These are phyloP conservation scores for Brachypodius melanocephalos DNA, from an alignment of 2,113 vertebrate genomes.

Conservation along the genomic window DNA sequence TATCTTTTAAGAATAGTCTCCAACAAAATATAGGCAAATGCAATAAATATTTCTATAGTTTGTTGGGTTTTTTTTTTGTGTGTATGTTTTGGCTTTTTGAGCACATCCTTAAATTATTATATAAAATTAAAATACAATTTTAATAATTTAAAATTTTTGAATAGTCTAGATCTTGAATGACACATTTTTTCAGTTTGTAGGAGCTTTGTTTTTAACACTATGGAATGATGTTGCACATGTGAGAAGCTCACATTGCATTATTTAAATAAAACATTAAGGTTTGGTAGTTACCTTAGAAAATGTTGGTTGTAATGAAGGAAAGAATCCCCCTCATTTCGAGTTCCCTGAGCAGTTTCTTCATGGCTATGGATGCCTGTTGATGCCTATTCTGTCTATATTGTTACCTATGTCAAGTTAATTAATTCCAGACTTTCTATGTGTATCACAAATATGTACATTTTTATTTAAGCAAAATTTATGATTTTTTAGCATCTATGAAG, in stretches of 20 bases:
- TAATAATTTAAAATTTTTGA: not conserved
- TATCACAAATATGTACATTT: not conserved
- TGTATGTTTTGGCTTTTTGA: not conserved
- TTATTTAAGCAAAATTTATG: not conserved
- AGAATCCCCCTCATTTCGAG: not conserved
- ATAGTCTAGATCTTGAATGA: not conserved
- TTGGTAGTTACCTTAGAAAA: not conserved
- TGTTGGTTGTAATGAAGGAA: not conserved
- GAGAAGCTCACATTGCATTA: not conserved
- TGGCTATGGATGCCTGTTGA: rapidly evolving
- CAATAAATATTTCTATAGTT: not conserved
- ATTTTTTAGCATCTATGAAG: not conserved
- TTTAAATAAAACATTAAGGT: not conserved
- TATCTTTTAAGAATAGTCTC: not conserved
- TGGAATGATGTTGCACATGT: not conserved
- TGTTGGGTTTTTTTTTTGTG: rapidly evolving
- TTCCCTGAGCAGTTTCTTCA: not conserved
- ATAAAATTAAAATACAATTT: not conserved
- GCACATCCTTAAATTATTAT: not conserved
- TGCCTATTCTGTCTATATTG: not conserved
- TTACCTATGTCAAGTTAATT: not conserved
- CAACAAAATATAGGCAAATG: not conserved
- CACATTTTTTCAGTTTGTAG: not conserved
- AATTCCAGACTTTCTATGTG: not conserved
- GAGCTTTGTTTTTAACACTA: not conserved